These are phyloP conservation scores for Erpobdella octoculata DNA, from an alignment of 2,888 invertebrate genomes.

Conservation along the genomic window DNA sequence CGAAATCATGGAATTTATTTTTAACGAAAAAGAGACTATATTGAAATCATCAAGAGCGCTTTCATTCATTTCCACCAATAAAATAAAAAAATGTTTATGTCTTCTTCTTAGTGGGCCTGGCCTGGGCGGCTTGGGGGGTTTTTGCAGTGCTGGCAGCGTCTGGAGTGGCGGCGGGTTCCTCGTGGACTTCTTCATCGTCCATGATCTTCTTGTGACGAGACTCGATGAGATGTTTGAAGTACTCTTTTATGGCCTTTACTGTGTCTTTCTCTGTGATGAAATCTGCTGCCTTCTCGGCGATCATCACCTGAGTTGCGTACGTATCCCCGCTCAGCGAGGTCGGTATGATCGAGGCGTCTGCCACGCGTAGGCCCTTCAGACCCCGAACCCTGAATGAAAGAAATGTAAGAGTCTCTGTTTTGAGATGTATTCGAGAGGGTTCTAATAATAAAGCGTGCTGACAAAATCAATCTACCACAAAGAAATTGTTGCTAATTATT, in stretches of 20 bases:
- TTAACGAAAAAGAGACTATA: too few relatives aligned
- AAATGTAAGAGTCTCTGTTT: neutral
- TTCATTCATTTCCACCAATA: too few relatives aligned
- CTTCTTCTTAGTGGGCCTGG: neutral
- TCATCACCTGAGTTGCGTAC: slow-evolving; percentile 39
- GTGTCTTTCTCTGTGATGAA: slow-evolving; percentile 37
- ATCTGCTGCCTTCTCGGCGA: slow-evolving; percentile 40
- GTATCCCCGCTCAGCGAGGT: slow-evolving; percentile 36
- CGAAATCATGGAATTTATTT: too few relatives aligned
- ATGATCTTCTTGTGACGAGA: slow-evolving; percentile 37
- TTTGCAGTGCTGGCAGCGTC: neutral
- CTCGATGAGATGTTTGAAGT: slow-evolving; percentile 39
- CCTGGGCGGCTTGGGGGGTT: neutral
- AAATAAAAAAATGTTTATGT: too few relatives aligned
- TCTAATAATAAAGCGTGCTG: too few relatives aligned
- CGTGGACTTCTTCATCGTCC: slow-evolving; percentile 34
- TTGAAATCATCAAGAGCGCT: too few relatives aligned
- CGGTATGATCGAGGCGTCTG: slow-evolving; percentile 39
- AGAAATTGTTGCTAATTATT: neutral
- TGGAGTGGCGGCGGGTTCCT: neutral
- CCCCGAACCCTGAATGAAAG: slow-evolving; percentile 37
- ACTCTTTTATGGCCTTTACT: slow-evolving; percentile 38
- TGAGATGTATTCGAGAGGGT: too few relatives aligned
- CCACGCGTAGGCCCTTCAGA: slow-evolving; percentile 38
- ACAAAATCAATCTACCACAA: neutral